Evolutionary conservation across 1,140 invertebrate genomes (phyloP), one percentile per base, ranked within the genome.

Genomic region (Musca vetustissima): DNA sequence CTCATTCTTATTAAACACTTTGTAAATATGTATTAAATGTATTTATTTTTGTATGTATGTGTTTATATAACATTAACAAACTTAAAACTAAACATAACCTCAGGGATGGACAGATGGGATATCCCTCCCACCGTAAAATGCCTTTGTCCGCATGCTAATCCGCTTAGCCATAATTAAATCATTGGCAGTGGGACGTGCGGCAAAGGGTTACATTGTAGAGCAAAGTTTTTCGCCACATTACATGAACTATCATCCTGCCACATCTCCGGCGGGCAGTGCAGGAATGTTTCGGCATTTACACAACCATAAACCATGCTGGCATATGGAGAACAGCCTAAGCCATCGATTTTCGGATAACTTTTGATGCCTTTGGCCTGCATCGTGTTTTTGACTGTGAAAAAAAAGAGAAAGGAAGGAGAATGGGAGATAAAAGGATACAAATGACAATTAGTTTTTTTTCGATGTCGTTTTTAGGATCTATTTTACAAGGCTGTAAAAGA

Each of bases 251-350:
- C 49, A 22, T 80, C 73, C 17, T 73, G 64, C 78, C 78, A 80
- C 78, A 80, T 74, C 24, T 75, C 73, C 8, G 67, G 25, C 3
- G 78, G 78, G 53, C 78, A 80, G n/a, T 80, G 71, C 9, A 80
- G 69, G 6, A 80, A 80, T 17, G 78, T 80, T 64, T 80, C 76
- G 15, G 78, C 76, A 70, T 80, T 80, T 17, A 80, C 78, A 57
- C 78, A 80, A 32, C 78, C 77, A 25, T 78, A 80, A n/a, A 80
- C 64, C 68, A 80, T 77, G 14, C 78, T 77, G 15, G 78, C 78
- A 17, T 76, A 79, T 4, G 78, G 78, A 0, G 78, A 78, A 19
- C 78, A 80, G 61, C 78, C 78, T 48, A 65, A 48, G 1, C 77
- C 74, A 2, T 74, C 69, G 22, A 80, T 64, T 49, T 74, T 73